These are phyloP conservation scores for Anthoscopus minutus DNA, from an alignment of 2,113 vertebrate genomes.

Conservation along the genomic window DNA sequence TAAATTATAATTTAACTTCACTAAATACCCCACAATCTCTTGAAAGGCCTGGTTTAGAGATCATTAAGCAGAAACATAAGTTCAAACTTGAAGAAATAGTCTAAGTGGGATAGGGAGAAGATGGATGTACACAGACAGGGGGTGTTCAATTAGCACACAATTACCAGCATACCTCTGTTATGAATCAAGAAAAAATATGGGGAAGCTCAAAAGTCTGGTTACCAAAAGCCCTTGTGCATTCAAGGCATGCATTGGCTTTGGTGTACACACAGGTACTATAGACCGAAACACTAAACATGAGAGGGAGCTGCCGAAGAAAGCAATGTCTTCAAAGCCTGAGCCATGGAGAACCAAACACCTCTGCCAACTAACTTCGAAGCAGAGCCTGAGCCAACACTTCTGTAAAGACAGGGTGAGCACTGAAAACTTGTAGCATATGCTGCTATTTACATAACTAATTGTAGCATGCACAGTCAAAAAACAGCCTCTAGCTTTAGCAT, in stretches of 20 bases:
- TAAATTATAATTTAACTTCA: background rate
- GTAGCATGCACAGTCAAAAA: conserved; percentile 62
- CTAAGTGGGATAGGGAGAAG: background rate
- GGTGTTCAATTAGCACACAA: background rate
- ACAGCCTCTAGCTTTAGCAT: conserved; percentile 63
- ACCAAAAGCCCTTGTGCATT: background rate
- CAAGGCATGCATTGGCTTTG: background rate
- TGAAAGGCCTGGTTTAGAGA: background rate
- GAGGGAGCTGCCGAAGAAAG: background rate
- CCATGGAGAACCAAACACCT: conserved; percentile 16
- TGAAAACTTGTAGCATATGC: conserved; percentile 63
- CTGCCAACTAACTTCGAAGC: conserved; percentile 53
- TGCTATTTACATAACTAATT: conserved; percentile 68
- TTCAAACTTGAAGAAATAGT: background rate
- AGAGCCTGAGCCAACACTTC: conserved; percentile 57
- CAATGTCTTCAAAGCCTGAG: conserved; percentile 23
- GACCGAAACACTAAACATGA: background rate
- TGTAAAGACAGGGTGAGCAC: conserved; percentile 43
- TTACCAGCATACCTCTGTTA: background rate
- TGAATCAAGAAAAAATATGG: background rate
- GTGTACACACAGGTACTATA: background rate
- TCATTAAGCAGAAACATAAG: background rate
- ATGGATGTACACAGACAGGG: background rate
- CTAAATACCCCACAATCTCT: background rate
- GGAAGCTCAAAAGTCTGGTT: background rate